phyloP scores from a whole-genome alignment of 2,888 invertebrate genomes.

The Dynastes grantii region DNA sequence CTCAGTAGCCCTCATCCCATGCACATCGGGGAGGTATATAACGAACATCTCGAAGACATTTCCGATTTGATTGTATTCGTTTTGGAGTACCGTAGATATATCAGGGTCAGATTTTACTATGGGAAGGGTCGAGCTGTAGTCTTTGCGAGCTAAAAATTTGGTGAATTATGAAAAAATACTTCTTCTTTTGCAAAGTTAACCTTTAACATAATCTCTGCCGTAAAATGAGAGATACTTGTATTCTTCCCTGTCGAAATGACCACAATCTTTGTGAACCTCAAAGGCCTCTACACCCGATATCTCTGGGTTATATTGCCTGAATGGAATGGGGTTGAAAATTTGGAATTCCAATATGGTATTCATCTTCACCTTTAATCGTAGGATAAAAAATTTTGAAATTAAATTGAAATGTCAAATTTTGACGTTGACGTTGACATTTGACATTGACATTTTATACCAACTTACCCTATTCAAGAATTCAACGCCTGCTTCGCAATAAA shows the following conservation, averaged over 20 bases:
- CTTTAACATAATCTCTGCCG: conserved; percentile 83
- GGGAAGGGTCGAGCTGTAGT: conserved; percentile 74
- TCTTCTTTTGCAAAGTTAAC: conserved; percentile 68
- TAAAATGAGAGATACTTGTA: conserved; percentile 87
- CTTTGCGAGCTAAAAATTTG: conserved; percentile 76
- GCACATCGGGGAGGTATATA: conserved; percentile 75
- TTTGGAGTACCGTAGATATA: conserved; percentile 72
- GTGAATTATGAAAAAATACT: conserved; percentile 13
- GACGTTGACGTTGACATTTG: conserved; percentile 6
- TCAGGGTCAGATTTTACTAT: conserved; percentile 79
- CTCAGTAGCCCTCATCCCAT: conserved; percentile 86
- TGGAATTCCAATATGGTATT: conserved; percentile 93
- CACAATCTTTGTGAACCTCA: conserved; percentile 82
- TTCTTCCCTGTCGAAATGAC: conserved; percentile 85
- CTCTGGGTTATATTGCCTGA: conserved; percentile 88
- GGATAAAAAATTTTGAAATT: background rate
- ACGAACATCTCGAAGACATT: conserved; percentile 82
- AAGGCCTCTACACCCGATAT: conserved; percentile 70
- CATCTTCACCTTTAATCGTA: conserved; percentile 85
- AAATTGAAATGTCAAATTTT: conserved; percentile 25
- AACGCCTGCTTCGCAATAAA: conserved; percentile 80
- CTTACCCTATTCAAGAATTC: conserved; percentile 92
- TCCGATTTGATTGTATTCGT: conserved; percentile 69
- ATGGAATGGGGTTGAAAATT: conserved; percentile 93
- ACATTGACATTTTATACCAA: conserved; percentile 40